Evolutionary conservation across 2,113 vertebrate genomes (phyloP).

Genomic region (Phocoena sinus): DNA sequence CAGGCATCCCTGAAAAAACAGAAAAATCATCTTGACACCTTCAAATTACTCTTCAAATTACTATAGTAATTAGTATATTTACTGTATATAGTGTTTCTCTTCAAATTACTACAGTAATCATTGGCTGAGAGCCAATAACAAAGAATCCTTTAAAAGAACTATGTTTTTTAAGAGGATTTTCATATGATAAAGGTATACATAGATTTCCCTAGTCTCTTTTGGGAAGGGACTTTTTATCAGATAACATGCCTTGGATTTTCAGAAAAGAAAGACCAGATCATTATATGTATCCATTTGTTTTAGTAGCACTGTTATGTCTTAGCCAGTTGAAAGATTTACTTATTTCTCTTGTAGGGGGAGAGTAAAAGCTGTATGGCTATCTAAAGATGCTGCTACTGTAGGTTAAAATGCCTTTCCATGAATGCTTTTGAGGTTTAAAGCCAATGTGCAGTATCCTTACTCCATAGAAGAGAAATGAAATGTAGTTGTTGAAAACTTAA

Average conservation of each 20-base stretch:
- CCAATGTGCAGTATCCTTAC: constrained; percentile 64
- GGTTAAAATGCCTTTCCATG: constrained; percentile 60
- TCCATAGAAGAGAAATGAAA: constrained; percentile 65
- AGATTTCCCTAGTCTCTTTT: constrained; percentile 50
- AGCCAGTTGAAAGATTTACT: constrained; percentile 45
- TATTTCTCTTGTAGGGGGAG: constrained; percentile 52
- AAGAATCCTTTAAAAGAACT: constrained; percentile 38
- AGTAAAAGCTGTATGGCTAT: constrained; percentile 63
- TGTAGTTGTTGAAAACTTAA: constrained; percentile 46
- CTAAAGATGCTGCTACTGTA: constrained; percentile 53
- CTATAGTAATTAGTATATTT: constrained; percentile 20
- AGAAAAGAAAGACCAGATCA: neutral
- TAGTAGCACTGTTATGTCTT: constrained; percentile 42
- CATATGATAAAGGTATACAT: constrained; percentile 36
- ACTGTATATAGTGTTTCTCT: neutral
- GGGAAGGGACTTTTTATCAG: constrained; percentile 31
- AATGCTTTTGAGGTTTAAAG: constrained; percentile 65
- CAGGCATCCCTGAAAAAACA: constrained; percentile 28
- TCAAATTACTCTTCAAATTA: constrained; percentile 41
- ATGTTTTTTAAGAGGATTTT: constrained; percentile 29
- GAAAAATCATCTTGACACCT: constrained; percentile 39
- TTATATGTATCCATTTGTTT: constrained; percentile 57
- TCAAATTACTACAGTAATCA: constrained; percentile 57
- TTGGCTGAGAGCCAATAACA: constrained; percentile 58
- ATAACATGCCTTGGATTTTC: neutral